These are phyloP conservation scores for Calcarius lapponicus DNA, from an alignment of 2,797 vertebrate species.

Conservation along the genomic window DNA sequence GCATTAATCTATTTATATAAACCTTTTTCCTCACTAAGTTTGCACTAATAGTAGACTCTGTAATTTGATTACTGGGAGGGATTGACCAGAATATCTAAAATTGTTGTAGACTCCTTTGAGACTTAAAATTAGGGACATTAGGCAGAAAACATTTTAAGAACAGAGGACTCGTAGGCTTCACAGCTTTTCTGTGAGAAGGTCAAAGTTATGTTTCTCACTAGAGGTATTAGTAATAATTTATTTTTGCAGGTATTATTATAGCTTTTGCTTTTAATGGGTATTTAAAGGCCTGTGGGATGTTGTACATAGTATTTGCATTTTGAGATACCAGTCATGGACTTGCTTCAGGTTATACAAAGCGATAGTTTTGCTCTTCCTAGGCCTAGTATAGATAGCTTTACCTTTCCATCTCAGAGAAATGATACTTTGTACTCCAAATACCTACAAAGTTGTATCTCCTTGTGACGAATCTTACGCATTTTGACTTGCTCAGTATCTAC, in stretches of 20 bases:
- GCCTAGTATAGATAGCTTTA: not conserved
- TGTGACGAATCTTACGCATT: no score
- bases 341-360: not conserved
- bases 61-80: not conserved
- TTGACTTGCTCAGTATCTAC: not conserved
- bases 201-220: not conserved
- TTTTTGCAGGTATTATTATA: not conserved
- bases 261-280: not conserved
- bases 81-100: not conserved
- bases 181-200: not conserved
- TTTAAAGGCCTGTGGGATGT: not conserved
- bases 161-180: not conserved
- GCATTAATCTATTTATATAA: not conserved
- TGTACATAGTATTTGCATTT: not conserved
- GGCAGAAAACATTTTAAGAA: not conserved
- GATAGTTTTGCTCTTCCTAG: not conserved
- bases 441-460: not conserved
- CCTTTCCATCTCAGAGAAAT: not conserved
- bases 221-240: not conserved
- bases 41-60: not conserved
- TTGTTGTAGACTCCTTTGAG: not conserved
- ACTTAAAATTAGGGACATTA: not conserved
- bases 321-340: not conserved
- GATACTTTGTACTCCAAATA: not conserved
- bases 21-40: not conserved